Conservation (phyloP, 2,888 invertebrate species). For the Tetrapedia diversipes region DNA sequence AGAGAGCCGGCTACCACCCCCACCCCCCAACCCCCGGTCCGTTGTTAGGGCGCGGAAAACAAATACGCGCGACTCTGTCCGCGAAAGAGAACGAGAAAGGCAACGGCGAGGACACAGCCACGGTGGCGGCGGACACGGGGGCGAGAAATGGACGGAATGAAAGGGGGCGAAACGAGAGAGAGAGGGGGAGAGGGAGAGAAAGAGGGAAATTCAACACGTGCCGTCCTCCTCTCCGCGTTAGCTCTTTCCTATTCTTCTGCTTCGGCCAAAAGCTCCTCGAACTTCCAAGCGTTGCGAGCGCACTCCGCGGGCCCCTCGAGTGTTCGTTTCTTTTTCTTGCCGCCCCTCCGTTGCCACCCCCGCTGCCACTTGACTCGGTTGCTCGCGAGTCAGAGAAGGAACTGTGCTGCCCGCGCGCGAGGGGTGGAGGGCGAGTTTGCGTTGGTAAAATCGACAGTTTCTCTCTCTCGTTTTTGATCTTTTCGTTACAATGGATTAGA, state of each 20-base stretch:
- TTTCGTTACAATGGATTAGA: conserved; percentile 73
- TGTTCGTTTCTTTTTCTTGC: conserved; percentile 49
- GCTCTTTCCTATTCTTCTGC: conserved; percentile 51
- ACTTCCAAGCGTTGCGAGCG: conserved; percentile 48
- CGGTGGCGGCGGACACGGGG: not conserved
- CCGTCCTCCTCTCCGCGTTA: conserved; percentile 39
- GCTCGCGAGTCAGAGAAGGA: conserved; percentile 5
- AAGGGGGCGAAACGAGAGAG: not conserved
- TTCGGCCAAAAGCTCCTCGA: conserved; percentile 61
- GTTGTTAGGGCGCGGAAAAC: conserved; percentile 71
- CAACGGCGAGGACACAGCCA: conserved; percentile 9
- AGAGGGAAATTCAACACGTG: conserved; percentile 60
- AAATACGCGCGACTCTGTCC: conserved; percentile 68
- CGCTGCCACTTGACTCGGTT: conserved; percentile 32
- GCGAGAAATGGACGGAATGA: not conserved
- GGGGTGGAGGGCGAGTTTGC: conserved; percentile 35
- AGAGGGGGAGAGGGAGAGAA: not conserved
- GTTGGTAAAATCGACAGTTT: conserved; percentile 53
- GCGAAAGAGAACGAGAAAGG: conserved; percentile 33
- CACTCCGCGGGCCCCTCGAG: conserved; percentile 44
- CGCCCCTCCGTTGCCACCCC: conserved; percentile 10
- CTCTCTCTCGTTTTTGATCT: conserved; percentile 73
- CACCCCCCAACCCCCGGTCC: no score
- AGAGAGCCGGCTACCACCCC: conserved; percentile 55
- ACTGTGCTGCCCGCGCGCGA: no score